These are phyloP conservation scores for Oscheius sp. DNA, from an alignment of 1,140 invertebrate species.

Conservation along the genomic window DNA sequence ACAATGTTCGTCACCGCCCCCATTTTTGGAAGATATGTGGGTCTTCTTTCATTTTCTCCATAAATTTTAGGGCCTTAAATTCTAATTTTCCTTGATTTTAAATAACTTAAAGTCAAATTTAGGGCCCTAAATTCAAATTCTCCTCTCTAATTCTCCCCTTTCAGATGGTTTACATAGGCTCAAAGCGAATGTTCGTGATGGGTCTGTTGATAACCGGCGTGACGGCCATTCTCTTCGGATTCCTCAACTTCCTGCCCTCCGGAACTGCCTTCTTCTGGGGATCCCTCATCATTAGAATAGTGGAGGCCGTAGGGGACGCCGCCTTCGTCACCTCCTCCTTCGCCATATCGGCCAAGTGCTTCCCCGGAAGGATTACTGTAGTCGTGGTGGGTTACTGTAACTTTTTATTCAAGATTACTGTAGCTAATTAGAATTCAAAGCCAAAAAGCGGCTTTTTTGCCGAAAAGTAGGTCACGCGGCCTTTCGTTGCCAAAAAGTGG, in stretches of 20 bases:
- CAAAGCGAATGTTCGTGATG: constrained; percentile 79
- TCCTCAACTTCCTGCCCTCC: constrained; percentile 75
- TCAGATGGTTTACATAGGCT: constrained; percentile 75
- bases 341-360: constrained; percentile 87
- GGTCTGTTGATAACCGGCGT: constrained; percentile 79
- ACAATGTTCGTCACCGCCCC: constrained; percentile 83
- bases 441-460: no score
- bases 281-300: constrained; percentile 75
- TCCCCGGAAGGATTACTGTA: constrained; percentile 81
- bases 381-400: constrained; percentile 74
- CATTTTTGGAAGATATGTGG: constrained; percentile 78
- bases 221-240: constrained; percentile 65
- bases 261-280: constrained; percentile 78
- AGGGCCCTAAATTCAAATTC: not conserved
- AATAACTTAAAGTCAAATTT: not conserved
- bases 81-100: not conserved
- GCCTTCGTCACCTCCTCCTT: constrained; percentile 86
- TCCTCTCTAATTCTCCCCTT: not conserved
- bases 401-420: constrained; percentile 22
- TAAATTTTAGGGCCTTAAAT: constrained; percentile 8
- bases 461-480: no score
- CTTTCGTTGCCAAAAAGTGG: no score
- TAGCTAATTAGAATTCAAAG: no score
- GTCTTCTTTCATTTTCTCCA: constrained; percentile 47
- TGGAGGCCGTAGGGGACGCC: constrained; percentile 87